Evolutionary conservation across 2,888 invertebrate species (phyloP), one percentile per base, ranked within the genome.

Genomic region (Germaria angustata): DNA sequence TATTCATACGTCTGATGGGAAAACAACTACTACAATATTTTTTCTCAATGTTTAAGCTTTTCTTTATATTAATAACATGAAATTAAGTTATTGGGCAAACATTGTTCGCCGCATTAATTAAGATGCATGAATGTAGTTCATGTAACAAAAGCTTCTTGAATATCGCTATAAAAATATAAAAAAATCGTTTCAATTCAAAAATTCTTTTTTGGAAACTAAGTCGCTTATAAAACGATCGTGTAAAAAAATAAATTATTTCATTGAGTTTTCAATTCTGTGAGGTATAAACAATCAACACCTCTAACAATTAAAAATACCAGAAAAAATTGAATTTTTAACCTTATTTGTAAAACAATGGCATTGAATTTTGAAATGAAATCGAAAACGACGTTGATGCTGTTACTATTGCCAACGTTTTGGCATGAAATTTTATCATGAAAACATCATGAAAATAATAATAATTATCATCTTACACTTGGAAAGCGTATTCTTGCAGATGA

Each of bases 301-400:
- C 44, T n/a, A 59, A 24, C 8, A 28, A 72, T 15, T 15, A 68
- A 68, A 17, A 9, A 9, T n/a, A 24, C n/a, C 28, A 24, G n/a
- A 49, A 65, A 66, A 66, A 36, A 61, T 34, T 6, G 13, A 8
- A 28, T 55, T 39, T 57, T 65, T 41, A 72, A 65, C 39, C 57
- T 79, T 79, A 57, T 49, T 76, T 76, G 11, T 20, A 55, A 57
- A 79, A 79, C 39, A 79, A 65, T 72, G 78, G 71, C 78, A 79
- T 72, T 79, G 78, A 79, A 57, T 72, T 65, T 57, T 79, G 49
- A 57, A 79, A 65, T 65, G 17, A 57, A 41, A 49, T 6, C 49
- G 39, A 72, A 57, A 46, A 41, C 11, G 72, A 44, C 65, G 17
- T 8, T 75, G n/a, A 17, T 73, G 57, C 3, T 61, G 34, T 7